Percentiles rank a stretch among this genome's conserved stretches.
Conservation (phyloP, 1,140 invertebrate species). For the Pemphigus obesinymphae region DNA sequence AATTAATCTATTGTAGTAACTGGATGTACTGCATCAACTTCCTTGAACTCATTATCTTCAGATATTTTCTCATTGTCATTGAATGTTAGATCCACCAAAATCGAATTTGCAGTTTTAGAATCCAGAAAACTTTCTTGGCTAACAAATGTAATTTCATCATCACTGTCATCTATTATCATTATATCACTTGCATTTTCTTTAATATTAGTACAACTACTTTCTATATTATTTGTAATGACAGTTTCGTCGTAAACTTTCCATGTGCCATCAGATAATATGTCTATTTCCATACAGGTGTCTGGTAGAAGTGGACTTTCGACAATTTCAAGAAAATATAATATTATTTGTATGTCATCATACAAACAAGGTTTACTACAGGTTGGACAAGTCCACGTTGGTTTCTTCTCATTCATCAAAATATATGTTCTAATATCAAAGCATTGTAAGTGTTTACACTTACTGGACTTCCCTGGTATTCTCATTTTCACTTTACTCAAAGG, state of each 20-base stretch:
- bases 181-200: too few relatives aligned
- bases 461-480: constrained; percentile 79
- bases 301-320: neutral
- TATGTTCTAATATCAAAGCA: constrained; percentile 95
- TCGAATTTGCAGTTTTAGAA: too few relatives aligned
- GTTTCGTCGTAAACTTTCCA: neutral
- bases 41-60: too few relatives aligned
- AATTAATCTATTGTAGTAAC: too few relatives aligned
- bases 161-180: too few relatives aligned
- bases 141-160: too few relatives aligned
- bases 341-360: constrained; percentile 3
- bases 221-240: too few relatives aligned
- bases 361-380: constrained; percentile 76
- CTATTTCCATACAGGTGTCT: neutral
- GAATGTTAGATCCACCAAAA: too few relatives aligned
- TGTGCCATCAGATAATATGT: neutral
- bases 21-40: too few relatives aligned
- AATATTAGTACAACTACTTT: too few relatives aligned
- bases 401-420: constrained; percentile 97
- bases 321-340: constrained; percentile 5
- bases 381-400: constrained; percentile 96
- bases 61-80: too few relatives aligned
- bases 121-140: too few relatives aligned
- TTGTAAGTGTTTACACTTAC: constrained; percentile 91
- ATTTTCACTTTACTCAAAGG: constrained; percentile 93